Percentiles rank a stretch among this genome's conserved stretches.
These are phyloP conservation scores for Rhea americana DNA, from an alignment of 2,113 vertebrate species.

Conservation along the genomic window DNA sequence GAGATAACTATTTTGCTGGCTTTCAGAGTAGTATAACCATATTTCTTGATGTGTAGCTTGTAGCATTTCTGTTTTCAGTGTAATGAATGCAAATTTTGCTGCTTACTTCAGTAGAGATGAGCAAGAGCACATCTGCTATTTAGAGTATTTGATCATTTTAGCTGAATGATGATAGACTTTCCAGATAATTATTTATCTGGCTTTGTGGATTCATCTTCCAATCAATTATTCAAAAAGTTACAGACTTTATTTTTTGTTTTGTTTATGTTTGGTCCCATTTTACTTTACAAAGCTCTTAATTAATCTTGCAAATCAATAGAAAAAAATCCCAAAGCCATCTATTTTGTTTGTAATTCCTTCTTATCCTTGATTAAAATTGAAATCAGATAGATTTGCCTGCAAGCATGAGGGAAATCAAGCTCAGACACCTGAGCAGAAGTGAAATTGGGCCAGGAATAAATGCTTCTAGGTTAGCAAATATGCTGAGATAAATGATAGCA, in stretches of 20 bases:
- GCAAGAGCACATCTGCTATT: slow-evolving; percentile 55
- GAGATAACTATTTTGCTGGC: not conserved
- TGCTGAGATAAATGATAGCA: not conserved
- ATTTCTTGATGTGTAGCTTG: slow-evolving; percentile 9
- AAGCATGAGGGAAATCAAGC: not conserved
- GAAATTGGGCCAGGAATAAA: not conserved
- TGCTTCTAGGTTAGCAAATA: not conserved
- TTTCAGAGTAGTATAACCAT: not conserved
- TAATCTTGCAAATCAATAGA: slow-evolving; percentile 24
- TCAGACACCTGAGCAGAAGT: not conserved
- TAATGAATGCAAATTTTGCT: slow-evolving; percentile 43
- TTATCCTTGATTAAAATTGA: slow-evolving; percentile 38
- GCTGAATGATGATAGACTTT: slow-evolving; percentile 50
- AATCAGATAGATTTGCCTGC: not conserved
- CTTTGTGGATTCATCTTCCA: slow-evolving; percentile 41
- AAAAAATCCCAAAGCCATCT: not conserved
- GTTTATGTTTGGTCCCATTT: not conserved
- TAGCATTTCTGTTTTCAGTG: slow-evolving; percentile 33
- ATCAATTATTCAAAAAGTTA: slow-evolving; percentile 31
- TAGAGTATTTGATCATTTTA: slow-evolving; percentile 47
- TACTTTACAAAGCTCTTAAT: slow-evolving; percentile 28
- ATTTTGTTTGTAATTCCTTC: slow-evolving; percentile 23
- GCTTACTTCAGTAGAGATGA: slow-evolving; percentile 29
- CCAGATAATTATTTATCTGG: slow-evolving; percentile 30
- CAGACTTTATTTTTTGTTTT: not conserved